Base-by-base conservation (phyloP, 2,797 vertebrate species). In the Microchirus variegatus region DNA sequence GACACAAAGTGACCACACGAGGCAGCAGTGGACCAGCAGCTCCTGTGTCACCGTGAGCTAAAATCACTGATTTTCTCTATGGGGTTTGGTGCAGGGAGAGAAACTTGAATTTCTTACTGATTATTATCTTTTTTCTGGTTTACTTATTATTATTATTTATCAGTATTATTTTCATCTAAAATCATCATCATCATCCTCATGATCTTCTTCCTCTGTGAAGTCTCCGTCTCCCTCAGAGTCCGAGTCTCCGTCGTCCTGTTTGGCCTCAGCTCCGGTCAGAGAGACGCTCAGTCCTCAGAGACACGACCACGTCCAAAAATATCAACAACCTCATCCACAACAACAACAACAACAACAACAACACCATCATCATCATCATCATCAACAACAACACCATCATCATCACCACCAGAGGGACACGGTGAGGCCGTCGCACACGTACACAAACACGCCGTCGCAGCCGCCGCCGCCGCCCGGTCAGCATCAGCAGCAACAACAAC, bases 301-400 rank as follows among this genome's bases (percentile, higher is more conserved):
- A 68, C 92, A 92, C 17, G 96, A 97, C 57, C 93, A 90, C 56
- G 91, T 92, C 63, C 93, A 93, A 49, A 89, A 95, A 36, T 75
- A 84, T 35, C 80, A 71, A 10, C 80, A 78, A 40, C 67, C 70
- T 16, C 87, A 54, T 42, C 64, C 37, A n/a, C 75, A 69, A 49
- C 67, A 75, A 67, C 64, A 75, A 15, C 12, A 26, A n/a, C n/a
- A n/a, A n/a, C n/a, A n/a, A n/a, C 83, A 78, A 9, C 75, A 69
- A 49, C 67, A 75, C 69, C 64, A 75, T 8, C 75, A 72, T 41
- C 65, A 50, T 8, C 70, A 68, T 17, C 58, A 64, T 47, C 67
- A 50, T 8, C 70, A 68, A n/a, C 58, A 64, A 44, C 67, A 65
- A n/a, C 14, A 31, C 50, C 50, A 36, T n/a, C n/a, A n/a, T 17